These are phyloP conservation scores for Lacanobia oleracea DNA, from an alignment of 2,888 invertebrate species.

Conservation along the genomic window DNA sequence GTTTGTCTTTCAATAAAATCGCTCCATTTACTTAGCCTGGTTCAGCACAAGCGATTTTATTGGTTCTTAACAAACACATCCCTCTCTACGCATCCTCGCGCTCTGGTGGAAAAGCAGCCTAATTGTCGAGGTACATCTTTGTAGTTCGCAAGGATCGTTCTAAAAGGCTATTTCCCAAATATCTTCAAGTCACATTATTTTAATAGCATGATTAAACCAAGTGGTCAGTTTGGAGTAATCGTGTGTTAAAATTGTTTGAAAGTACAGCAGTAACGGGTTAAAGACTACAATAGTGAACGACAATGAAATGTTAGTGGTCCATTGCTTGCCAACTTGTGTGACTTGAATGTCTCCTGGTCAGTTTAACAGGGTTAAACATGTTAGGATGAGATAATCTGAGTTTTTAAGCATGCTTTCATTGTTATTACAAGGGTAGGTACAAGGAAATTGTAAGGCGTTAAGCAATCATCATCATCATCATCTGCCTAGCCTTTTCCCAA, in stretches of 20 bases:
- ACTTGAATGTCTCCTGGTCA: constrained; percentile 17
- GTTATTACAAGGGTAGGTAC: not conserved
- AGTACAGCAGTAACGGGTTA: constrained; percentile 13
- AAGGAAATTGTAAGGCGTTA: too few species aligned
- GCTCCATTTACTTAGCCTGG: too few species aligned
- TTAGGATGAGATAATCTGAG: not conserved
- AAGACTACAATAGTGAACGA: constrained; percentile 17
- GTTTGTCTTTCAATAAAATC: too few species aligned
- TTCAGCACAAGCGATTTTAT: too few species aligned
- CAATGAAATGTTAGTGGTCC: constrained; percentile 39
- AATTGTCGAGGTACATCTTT: not conserved
- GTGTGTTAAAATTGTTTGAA: constrained; percentile 24
- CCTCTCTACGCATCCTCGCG: too few species aligned
- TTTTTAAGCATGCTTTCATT: not conserved
- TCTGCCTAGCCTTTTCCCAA: too few species aligned
- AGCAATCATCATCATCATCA: too few species aligned
- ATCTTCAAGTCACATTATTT: not conserved
- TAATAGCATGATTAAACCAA: constrained; percentile 12
- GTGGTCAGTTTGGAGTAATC: constrained; percentile 19
- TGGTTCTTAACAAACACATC: too few species aligned
- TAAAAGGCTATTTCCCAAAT: not conserved
- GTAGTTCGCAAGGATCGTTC: not conserved
- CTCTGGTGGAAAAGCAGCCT: not conserved
- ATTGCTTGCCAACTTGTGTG: constrained; percentile 38
- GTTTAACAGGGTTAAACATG: constrained; percentile 4